Percentiles rank a stretch among this genome's conserved stretches.
Conservation (phyloP, 1,140 invertebrate species). For the Ectropis grisescens region DNA sequence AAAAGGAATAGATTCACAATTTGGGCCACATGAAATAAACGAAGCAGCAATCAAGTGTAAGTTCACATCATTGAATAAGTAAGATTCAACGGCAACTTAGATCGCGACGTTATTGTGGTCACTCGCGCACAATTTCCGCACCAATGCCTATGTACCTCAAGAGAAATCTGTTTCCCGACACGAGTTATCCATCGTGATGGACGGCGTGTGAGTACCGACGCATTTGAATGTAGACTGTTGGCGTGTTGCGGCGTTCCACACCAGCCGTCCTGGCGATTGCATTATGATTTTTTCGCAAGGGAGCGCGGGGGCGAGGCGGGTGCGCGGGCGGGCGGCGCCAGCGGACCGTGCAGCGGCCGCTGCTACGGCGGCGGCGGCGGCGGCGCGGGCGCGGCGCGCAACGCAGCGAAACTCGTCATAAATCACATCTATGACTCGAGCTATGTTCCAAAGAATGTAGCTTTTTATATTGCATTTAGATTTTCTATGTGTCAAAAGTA, state of each 20-base stretch:
- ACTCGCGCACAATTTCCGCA: slow-evolving; percentile 30
- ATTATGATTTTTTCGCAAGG: slow-evolving; percentile 69
- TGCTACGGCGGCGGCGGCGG: slow-evolving; percentile 35
- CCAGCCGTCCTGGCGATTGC: slow-evolving; percentile 65
- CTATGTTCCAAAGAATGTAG: too few relatives aligned
- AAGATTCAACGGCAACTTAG: slow-evolving; percentile 52
- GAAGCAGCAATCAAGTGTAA: slow-evolving; percentile 18
- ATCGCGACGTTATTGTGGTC: slow-evolving; percentile 22
- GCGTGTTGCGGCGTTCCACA: slow-evolving; percentile 62
- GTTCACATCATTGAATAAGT: slow-evolving; percentile 54
- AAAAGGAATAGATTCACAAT: too few relatives aligned
- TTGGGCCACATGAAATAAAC: too few relatives aligned
- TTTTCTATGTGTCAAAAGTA: too few relatives aligned
- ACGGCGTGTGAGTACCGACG: slow-evolving; percentile 63
- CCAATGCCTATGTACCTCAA: slow-evolving; percentile 24
- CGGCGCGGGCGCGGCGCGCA: slow-evolving; percentile 44
- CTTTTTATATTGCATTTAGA: too few relatives aligned
- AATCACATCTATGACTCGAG: too few relatives aligned
- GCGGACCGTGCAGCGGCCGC: slow-evolving; percentile 54
- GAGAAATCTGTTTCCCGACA: slow-evolving; percentile 61
- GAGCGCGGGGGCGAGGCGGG: slow-evolving; percentile 44
- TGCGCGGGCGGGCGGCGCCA: slow-evolving; percentile 43
- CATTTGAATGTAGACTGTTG: slow-evolving; percentile 65
- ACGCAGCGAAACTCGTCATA: slow-evolving; percentile 36
- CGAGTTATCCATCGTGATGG: slow-evolving; percentile 58